These are phyloP conservation scores for Drosophila rubida DNA, from an alignment of 2,888 invertebrate genomes.

Conservation along the genomic window DNA sequence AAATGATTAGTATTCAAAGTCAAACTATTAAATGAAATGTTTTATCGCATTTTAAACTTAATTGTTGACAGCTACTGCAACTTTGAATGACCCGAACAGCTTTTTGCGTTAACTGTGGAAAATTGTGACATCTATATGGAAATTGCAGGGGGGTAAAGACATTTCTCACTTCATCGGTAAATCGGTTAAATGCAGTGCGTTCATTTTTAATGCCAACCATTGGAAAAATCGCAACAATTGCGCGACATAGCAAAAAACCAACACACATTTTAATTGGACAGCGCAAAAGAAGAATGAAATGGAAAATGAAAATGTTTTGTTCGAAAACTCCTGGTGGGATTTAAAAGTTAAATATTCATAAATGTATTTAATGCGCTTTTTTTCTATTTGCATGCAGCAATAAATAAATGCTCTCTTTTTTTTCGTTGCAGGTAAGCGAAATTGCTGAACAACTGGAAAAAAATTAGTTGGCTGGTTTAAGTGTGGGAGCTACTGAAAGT, in stretches of 20 bases:
- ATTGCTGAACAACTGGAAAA: background rate
- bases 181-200: conserved; percentile 60
- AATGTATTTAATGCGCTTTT: conserved; percentile 2
- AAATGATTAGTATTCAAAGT: too few species aligned
- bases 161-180: conserved; percentile 32
- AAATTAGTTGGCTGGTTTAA: background rate
- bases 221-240: conserved; percentile 29
- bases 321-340: background rate
- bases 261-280: conserved; percentile 21
- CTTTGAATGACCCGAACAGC: too few species aligned
- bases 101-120: conserved; percentile 23
- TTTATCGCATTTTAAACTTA: too few species aligned
- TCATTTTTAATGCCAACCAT: conserved; percentile 48
- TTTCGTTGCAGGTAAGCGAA: conserved; percentile 67
- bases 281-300: background rate
- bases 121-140: conserved; percentile 11
- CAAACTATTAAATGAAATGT: too few species aligned
- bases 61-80: too few species aligned
- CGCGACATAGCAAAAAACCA: conserved; percentile 20
- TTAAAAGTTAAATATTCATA: conserved; percentile 14
- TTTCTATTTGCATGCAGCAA: background rate
- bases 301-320: background rate
- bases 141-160: background rate
- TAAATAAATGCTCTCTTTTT: conserved; percentile 21
- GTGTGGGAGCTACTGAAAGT: conserved; percentile 10